phyloP scores from a whole-genome alignment of 2,888 invertebrate species.

The Trachelus tabidus region DNA sequence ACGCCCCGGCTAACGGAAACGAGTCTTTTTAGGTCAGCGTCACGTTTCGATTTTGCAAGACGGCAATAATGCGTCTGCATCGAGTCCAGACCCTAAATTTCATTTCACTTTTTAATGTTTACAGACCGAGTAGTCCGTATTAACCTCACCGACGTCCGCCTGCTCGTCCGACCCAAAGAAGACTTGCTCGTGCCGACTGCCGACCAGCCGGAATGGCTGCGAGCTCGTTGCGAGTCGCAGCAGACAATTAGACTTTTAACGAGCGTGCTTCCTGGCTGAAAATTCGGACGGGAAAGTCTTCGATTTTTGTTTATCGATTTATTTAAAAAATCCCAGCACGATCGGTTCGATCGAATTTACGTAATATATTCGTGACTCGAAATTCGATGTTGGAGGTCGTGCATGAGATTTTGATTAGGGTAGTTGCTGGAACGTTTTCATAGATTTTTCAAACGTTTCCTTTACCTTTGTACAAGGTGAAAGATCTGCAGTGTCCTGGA shows the following conservation, averaged over 20 bases:
- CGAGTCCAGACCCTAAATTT: not conserved
- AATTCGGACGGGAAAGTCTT: not conserved
- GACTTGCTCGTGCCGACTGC: not conserved
- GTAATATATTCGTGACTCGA: not conserved
- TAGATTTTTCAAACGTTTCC: not conserved
- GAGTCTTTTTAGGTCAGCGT: conserved; percentile 35
- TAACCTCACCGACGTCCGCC: not conserved
- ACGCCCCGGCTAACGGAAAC: conserved; percentile 30
- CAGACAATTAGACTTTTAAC: no score
- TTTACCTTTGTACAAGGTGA: not conserved
- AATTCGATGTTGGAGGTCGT: not conserved
- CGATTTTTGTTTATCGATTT: not conserved
- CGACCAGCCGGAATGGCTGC: no score
- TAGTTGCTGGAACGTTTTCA: not conserved
- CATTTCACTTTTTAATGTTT: conserved; percentile 10
- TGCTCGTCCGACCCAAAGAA: not conserved
- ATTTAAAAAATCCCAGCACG: not conserved
- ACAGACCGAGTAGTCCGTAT: not conserved
- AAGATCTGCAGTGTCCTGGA: no score
- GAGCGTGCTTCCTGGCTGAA: no score
- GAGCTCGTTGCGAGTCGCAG: no score
- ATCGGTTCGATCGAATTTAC: not conserved
- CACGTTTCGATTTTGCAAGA: conserved; percentile 2
- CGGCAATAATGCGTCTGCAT: not conserved
- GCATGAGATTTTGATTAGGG: not conserved